phyloP scores from a whole-genome alignment of 1,140 invertebrate species.

The Drusus annulatus region DNA sequence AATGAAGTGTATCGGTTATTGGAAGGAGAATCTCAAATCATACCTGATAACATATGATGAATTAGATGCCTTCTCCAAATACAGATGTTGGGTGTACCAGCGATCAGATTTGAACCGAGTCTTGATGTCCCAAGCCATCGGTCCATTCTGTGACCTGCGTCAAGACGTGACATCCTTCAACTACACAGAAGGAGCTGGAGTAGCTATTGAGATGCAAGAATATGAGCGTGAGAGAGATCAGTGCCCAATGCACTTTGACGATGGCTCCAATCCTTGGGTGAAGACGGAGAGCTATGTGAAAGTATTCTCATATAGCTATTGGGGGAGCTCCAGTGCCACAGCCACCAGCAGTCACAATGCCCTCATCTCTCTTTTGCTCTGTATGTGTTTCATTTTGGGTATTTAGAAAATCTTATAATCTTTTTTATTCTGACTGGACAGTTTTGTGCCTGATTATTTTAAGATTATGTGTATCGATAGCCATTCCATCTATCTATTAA shows the following conservation, averaged over 20 bases:
- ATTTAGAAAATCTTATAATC: background rate
- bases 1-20: slow-evolving; percentile 97
- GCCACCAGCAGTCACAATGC: background rate
- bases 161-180: slow-evolving; percentile 93
- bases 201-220: slow-evolving; percentile 91
- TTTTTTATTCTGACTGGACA: slow-evolving; percentile 6
- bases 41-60: slow-evolving; percentile 98
- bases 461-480: background rate
- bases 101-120: slow-evolving; percentile 90
- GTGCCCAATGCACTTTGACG: slow-evolving; percentile 96
- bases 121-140: slow-evolving; percentile 80
- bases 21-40: slow-evolving; percentile 98
- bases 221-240: slow-evolving; percentile 94
- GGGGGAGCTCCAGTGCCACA: slow-evolving; percentile 46
- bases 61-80: slow-evolving; percentile 95
- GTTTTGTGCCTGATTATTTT: slow-evolving; percentile 12
- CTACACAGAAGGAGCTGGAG: slow-evolving; percentile 91
- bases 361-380: background rate
- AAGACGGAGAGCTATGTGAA: slow-evolving; percentile 80
- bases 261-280: slow-evolving; percentile 89
- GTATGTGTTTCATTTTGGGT: background rate
- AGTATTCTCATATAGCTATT: slow-evolving; percentile 75
- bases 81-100: slow-evolving; percentile 98
- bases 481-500: background rate
- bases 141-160: slow-evolving; percentile 90